Base-by-base conservation (phyloP, 2,797 vertebrate genomes). In the Myripristis murdjan region DNA sequence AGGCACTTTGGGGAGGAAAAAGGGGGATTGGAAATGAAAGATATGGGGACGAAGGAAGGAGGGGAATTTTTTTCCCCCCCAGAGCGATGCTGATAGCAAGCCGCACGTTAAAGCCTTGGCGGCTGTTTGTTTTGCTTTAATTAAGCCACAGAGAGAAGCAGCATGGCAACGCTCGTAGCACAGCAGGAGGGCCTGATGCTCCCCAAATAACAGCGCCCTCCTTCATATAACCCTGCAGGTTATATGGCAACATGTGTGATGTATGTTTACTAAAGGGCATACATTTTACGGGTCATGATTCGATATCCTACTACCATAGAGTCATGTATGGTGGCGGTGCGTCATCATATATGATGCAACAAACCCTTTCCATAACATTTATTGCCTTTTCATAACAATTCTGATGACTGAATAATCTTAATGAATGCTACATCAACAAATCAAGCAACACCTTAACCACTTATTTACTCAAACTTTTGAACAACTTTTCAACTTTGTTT, bases 211-310 rank as follows among this genome's bases (percentile, higher is more conserved):
- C 75, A 65, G 70, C 71, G n/a, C 82, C 85, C 67, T 83, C 71
- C 83, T 77, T 57, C 84, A 87, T 87, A 83, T 87, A 91, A 88
- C 81, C 71, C 69, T 51, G 23, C 6, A 58, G 20, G 81, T 90
- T 85, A 87, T 87, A 85, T 90, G 85, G 39, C 26, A 78, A 70
- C 73, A 70, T 68, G 67, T 79, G 59, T 58, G 56, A 61, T 57
- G 62, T 53, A 63, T 59, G 52, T 65, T 70, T 55, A 64, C 52
- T 39, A 65, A 58, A 76, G 53, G 16, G 4, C 57, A 55, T 49
- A 26, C 52, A 54, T 69, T 20, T 0, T 15, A 22, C 10, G 26
- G 15, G 20, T 7, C n/a, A 53, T 54, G 20, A 31, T 54, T 69
- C 51, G 11, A 22, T 62, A 33, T 67, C 66, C 47, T 26, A 77